Evolutionary conservation across 2,113 vertebrate genomes (phyloP).

Genomic region (Nerophis lumbriciformis): DNA sequence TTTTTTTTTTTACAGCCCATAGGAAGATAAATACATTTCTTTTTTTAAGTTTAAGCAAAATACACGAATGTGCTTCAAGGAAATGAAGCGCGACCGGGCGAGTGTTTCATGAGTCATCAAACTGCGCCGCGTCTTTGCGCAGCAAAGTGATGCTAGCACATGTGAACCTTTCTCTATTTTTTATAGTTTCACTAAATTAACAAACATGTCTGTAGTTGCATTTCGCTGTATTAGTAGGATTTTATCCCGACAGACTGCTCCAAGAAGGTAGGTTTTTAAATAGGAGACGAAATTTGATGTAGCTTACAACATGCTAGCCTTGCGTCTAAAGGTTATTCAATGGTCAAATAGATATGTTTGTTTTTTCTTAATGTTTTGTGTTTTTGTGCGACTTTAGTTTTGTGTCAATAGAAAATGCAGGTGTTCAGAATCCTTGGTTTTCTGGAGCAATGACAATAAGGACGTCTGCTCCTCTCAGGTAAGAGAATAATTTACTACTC

Average conservation of each 20-base stretch:
- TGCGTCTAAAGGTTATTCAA: conserved; percentile 31
- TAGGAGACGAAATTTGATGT: neutral
- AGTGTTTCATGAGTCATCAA: conserved; percentile 37
- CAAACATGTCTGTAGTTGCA: conserved; percentile 45
- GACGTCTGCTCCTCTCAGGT: conserved; percentile 81
- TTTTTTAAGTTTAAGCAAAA: neutral
- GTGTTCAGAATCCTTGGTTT: conserved; percentile 73
- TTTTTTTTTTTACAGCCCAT: no score
- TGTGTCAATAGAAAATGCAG: conserved; percentile 38
- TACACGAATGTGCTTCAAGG: conserved; percentile 31
- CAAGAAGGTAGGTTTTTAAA: conserved; percentile 45
- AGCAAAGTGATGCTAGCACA: neutral
- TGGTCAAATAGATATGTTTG: neutral
- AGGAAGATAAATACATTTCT: no score
- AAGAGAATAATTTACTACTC: conserved; percentile 3
- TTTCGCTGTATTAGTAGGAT: conserved; percentile 32
- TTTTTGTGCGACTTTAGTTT: conserved; percentile 52
- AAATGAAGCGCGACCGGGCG: neutral
- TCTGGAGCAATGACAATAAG: conserved; percentile 71
- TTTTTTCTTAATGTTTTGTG: neutral
- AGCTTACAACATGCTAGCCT: neutral
- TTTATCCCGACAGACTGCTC: conserved; percentile 32
- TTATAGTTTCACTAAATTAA: neutral
- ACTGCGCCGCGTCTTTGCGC: conserved; percentile 13
- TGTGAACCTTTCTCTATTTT: conserved; percentile 4